Base-by-base conservation (phyloP, 2,113 vertebrate species). In the Larimichthys crocea region DNA sequence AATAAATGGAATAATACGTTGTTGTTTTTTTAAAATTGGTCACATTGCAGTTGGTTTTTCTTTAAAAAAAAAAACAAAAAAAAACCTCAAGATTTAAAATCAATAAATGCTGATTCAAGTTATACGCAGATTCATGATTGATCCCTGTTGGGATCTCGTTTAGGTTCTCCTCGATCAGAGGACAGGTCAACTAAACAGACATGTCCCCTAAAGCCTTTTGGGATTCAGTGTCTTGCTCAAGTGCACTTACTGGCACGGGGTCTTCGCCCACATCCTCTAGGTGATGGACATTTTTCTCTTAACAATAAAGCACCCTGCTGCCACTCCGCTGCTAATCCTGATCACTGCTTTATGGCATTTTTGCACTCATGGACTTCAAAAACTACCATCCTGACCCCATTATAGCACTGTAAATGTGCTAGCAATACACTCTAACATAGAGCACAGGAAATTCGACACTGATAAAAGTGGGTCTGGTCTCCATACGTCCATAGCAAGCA, bases 371-470 rank as follows among this genome's bases (percentile, higher is more conserved):
- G 48, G 85, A 69, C 68, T 69, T 63, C 73, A 50, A 10, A 10
- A 63, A 12, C 67, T 62, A 72, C 76, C 77, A 31, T 59, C 73
- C 70, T 75, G 70, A 71, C 70, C 84, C 74, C 57, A 64, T 72
- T 85, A 88, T 40, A 97, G 97, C 98, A 98, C 97, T 80, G 83
- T 86, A 94, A 97, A 96, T 66, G 97, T 97, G 97, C 98, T 91
- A 83, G 94, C 84, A 88, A 96, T 76, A 95, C 95, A 98, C 98
- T 99, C 98, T 99, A 99, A 99, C 96, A 95, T 99, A 99, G 98
- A 99, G 98, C 95, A 98, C 94, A 87, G 91, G 92, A 88, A 92
- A 95, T 79, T 75, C 84, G 85, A 96, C 94, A 91, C 90, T 91
- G 89, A 88, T 90, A 95, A 86, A 94, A 94, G 93, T 91, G 86